Conservation (phyloP, 37 sponge, comb jelly and placozoan genomes). For the Hormiphora californensis region DNA sequence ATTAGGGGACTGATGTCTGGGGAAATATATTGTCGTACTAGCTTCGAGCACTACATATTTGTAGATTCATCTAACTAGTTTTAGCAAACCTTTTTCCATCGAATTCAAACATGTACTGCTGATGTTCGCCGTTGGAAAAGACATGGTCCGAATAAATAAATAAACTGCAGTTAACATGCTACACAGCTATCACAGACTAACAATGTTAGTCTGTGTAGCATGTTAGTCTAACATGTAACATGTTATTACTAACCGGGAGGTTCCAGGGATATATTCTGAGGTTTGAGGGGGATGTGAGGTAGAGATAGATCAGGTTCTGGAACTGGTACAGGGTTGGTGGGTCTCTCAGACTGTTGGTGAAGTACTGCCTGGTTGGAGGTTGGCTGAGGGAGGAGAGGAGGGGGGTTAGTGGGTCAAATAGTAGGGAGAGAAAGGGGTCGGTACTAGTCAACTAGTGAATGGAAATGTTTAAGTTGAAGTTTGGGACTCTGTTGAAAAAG, state of each 20-base stretch:
- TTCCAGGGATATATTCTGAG: neutral
- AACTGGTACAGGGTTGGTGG: constrained; percentile 28
- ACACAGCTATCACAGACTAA: no score
- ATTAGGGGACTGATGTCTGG: neutral
- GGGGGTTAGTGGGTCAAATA: neutral
- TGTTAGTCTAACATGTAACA: neutral
- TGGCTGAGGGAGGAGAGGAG: neutral
- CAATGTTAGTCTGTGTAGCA: no score
- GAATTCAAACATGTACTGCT: no score
- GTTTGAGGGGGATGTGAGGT: constrained; percentile 27
- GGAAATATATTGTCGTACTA: neutral
- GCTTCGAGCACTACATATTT: no score
- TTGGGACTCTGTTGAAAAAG: no score
- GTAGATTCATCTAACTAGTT: no score
- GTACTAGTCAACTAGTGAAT: neutral
- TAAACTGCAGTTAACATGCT: neutral
- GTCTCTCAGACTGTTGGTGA: constrained; percentile 42
- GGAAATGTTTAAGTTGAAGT: no score
- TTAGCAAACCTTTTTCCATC: no score
- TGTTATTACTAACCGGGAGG: constrained; percentile 24
- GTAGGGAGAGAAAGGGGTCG: neutral
- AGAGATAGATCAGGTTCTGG: constrained; percentile 11
- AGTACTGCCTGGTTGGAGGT: constrained; percentile 12
- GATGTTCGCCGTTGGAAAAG: no score
- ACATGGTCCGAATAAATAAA: neutral